Conservation (phyloP, 2,888 invertebrate species). For the Amphimallon solstitiale region DNA sequence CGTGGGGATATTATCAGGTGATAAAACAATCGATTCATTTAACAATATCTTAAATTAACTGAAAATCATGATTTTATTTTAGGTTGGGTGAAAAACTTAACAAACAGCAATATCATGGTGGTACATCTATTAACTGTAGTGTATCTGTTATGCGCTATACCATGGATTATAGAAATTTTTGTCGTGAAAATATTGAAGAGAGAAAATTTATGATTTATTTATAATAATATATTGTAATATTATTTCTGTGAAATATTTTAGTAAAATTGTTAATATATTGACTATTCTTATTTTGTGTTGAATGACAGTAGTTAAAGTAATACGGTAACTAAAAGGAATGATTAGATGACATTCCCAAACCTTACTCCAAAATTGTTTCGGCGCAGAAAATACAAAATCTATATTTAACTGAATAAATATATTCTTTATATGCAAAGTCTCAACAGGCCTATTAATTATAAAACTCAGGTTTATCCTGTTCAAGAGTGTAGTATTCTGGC, state of each 20-base stretch:
- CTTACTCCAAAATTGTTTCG: too few species aligned
- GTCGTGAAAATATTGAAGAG: conserved; percentile 22
- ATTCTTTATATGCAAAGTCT: too few species aligned
- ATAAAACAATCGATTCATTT: conserved; percentile 51
- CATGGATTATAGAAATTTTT: conserved; percentile 73
- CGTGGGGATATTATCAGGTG: conserved; percentile 77
- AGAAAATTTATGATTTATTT: not conserved
- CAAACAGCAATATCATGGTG: conserved; percentile 73
- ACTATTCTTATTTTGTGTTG: too few species aligned
- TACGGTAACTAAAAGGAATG: too few species aligned
- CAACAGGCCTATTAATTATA: too few species aligned
- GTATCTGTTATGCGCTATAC: conserved; percentile 73
- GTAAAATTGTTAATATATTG: not conserved
- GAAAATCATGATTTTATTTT: conserved; percentile 55
- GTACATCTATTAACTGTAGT: conserved; percentile 75
- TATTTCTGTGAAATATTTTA: conserved; percentile 19
- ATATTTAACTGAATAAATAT: too few species aligned
- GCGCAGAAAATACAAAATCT: too few species aligned
- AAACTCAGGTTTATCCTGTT: too few species aligned
- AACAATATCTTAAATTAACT: conserved; percentile 56
- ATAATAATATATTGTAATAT: not conserved
- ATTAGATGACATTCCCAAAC: too few species aligned
- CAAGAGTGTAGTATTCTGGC: too few species aligned
- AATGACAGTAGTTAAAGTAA: too few species aligned
- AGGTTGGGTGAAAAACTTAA: conserved; percentile 72